Conservation (phyloP, 2,113 vertebrate genomes). For the Psittacula cyanocephala region DNA sequence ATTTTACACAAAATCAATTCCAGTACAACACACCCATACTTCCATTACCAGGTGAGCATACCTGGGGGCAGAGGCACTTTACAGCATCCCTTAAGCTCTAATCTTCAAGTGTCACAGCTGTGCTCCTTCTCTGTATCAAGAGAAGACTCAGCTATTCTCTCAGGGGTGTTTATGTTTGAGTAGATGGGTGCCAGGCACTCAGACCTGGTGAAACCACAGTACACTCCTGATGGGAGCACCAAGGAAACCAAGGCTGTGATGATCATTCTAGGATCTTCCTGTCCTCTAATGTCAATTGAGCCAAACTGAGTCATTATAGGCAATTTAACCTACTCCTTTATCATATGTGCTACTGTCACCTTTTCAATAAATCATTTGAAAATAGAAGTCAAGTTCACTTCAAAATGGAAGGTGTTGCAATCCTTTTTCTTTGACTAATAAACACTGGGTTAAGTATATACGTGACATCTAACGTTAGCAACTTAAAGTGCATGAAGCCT, state of each 20-base stretch:
- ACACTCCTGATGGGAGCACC: background rate
- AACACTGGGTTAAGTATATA: background rate
- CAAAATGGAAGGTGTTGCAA: background rate
- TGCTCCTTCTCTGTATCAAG: background rate
- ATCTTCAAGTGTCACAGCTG: background rate
- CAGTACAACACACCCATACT: background rate
- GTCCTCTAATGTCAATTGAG: background rate
- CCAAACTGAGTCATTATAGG: background rate
- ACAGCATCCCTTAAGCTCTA: background rate
- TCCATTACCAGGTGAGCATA: background rate
- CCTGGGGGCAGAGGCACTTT: background rate
- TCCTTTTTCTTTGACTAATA: background rate
- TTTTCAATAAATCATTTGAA: background rate
- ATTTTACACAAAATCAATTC: background rate
- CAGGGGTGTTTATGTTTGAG: background rate
- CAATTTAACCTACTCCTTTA: background rate
- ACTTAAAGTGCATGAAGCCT: background rate
- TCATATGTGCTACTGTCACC: background rate
- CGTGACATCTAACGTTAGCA: background rate
- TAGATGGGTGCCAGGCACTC: background rate
- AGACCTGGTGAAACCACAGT: background rate
- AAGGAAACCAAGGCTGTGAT: rapidly evolving
- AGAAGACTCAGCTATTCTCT: background rate
- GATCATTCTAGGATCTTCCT: background rate
- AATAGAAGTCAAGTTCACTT: background rate